These are phyloP conservation scores for Vespertilio murinus DNA, from an alignment of 2,797 vertebrate species.

Conservation along the genomic window DNA sequence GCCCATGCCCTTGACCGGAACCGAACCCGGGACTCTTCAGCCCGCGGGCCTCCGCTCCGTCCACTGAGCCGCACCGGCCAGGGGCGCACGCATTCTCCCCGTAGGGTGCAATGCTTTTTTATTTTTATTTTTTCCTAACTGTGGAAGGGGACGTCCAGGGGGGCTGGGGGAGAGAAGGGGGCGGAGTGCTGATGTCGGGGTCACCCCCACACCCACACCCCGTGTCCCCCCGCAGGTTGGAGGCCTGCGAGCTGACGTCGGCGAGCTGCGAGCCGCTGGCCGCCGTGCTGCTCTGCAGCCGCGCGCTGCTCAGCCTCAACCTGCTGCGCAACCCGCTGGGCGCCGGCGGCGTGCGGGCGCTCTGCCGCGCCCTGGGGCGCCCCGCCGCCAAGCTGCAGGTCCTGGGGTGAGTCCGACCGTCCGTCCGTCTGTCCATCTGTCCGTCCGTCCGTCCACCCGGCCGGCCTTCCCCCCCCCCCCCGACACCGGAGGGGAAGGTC, in stretches of 20 bases:
- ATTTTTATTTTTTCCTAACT: not conserved
- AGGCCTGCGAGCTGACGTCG: not conserved
- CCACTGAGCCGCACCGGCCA: no score
- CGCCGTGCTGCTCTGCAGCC: not conserved
- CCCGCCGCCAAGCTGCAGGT: not conserved
- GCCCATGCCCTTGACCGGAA: no score
- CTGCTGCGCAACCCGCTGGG: not conserved
- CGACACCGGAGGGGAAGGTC: no score
- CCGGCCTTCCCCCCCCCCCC: no score
- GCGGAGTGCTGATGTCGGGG: no score
- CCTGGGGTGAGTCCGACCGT: slow-evolving; percentile 49
- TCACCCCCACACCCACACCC: no score
- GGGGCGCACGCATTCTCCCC: not conserved
- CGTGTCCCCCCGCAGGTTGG: slow-evolving; percentile 28
- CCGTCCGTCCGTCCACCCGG: no score
- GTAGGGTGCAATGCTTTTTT: not conserved
- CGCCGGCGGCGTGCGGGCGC: accelerated
- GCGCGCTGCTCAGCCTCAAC: slow-evolving; percentile 1
- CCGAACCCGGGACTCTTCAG: no score
- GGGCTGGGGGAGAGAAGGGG: not conserved
- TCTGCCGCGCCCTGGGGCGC: not conserved
- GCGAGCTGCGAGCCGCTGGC: not conserved
- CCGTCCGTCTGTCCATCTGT: no score
- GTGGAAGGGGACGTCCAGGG: accelerated
- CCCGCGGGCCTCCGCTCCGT: accelerated